Base-by-base conservation (phyloP, 2,113 vertebrate species). In the Regulus satrapa region DNA sequence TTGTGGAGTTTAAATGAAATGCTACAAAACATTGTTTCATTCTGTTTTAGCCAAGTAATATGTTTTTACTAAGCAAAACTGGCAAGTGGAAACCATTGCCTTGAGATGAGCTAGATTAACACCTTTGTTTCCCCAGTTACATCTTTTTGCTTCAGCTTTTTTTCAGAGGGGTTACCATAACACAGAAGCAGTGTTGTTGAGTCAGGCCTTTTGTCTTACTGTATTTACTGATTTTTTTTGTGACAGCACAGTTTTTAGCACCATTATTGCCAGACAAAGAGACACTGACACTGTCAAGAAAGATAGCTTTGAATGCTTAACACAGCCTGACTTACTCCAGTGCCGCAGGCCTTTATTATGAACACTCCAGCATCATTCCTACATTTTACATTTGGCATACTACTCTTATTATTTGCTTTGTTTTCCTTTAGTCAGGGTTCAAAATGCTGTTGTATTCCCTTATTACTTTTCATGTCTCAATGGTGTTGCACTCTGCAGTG, bases 271-370 rank as follows among this genome's bases (percentile, higher is more conserved):
- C 52, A 72, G 61, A 77, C 48, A 72, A 73, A 86, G 64, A 77
- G 76, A 31, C 45, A 85, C 61, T 67, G 76, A 77, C 79, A 62
- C 24, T 55, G 28, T 41, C 0, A 0, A 89, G 68, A 80, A 64
- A 89, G 48, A 81, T 11, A 77, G 68, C 43, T 88, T 63, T 85
- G 83, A 73, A 86, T 6, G 14, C 31, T 94, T 63, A 94, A 72
- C 59, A 59, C 40, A 75, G 45, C 26, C 61, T 45, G 61, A 81
- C 20, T 91, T 74, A 56, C 7, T 52, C 17, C 0, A 5, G 10
- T 85, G 95, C 93, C 71, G 13, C 71, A 49, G 93, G 94, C 80
- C 25, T 58, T 69, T 89, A 88, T 96, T 94, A 95, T 64, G 66
- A 92, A n/a, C 69, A 78, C 14, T 66, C 14, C 20, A 58, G 24